A percentile compares a stretch with the other conserved stretches of the same genome.
Evolutionary conservation across 2,797 vertebrate genomes (phyloP).

Genomic region (Danio tinwini): DNA sequence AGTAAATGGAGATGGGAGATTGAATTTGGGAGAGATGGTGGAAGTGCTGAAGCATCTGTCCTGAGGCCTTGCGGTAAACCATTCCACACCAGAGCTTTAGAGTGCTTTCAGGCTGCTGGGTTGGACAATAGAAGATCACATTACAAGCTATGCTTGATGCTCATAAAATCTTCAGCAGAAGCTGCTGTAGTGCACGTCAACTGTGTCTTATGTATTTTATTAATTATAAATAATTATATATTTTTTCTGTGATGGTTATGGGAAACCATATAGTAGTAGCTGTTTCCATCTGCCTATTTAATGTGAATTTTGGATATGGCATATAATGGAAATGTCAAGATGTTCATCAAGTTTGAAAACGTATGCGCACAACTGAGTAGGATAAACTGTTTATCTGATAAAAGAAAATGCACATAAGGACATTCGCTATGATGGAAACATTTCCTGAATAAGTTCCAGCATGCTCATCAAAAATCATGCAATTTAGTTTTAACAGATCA

Average conservation of each 20-base stretch:
- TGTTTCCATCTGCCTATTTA: too few relatives aligned
- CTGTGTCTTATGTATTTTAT: constrained; percentile 1
- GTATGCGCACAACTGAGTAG: too few relatives aligned
- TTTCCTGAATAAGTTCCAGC: too few relatives aligned
- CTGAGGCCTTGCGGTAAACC: constrained; percentile 63
- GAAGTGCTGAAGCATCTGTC: constrained; percentile 49
- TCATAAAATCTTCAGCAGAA: constrained; percentile 56
- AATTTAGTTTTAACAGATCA: too few relatives aligned
- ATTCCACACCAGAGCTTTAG: constrained; percentile 62
- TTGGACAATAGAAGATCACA: constrained; percentile 57
- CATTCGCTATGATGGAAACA: too few relatives aligned
- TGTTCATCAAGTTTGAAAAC: too few relatives aligned
- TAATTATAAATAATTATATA: neutral
- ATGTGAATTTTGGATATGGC: too few relatives aligned
- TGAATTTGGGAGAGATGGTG: constrained; percentile 33
- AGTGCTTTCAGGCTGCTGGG: constrained; percentile 56
- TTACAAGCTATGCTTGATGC: constrained; percentile 52
- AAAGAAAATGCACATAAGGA: too few relatives aligned
- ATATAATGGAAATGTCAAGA: too few relatives aligned
- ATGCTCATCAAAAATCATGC: too few relatives aligned
- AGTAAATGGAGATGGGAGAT: constrained; percentile 14
- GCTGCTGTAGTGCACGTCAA: constrained; percentile 14
- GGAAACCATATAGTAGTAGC: too few relatives aligned
- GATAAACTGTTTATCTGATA: too few relatives aligned
- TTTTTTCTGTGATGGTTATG: neutral